Conservation (phyloP, 2,888 invertebrate species). For the Resseliella maxima region DNA sequence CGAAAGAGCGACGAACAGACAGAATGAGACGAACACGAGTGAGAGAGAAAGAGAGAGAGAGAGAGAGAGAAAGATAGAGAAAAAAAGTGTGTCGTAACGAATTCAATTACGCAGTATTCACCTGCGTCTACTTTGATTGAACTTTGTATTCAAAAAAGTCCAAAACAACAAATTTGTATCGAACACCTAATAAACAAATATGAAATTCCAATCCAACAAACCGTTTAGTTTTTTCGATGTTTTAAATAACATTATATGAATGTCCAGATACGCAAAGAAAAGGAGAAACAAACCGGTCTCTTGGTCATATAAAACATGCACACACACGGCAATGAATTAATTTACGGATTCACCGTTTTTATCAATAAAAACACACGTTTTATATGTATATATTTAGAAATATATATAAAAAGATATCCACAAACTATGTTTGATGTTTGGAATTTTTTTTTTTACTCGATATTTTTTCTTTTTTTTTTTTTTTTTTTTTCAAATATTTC, state of each 20-base stretch:
- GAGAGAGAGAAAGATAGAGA: no score
- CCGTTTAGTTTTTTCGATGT: no score
- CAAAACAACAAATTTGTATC: background rate
- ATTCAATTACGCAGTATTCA: slow-evolving; percentile 25
- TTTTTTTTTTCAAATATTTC: no score
- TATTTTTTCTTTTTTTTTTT: no score
- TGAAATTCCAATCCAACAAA: no score
- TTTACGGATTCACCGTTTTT: slow-evolving; percentile 40
- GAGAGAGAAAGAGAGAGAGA: no score
- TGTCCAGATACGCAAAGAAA: background rate
- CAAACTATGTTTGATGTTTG: no score
- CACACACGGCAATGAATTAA: background rate
- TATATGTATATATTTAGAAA: background rate
- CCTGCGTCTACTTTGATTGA: background rate
- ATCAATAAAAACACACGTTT: background rate
- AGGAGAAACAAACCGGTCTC: slow-evolving; percentile 6
- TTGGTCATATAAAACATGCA: background rate
- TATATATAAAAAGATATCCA: background rate
- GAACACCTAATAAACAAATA: no score
- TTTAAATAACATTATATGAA: background rate
- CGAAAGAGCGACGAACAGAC: no score
- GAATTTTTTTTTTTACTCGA: no score
- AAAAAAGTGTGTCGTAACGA: background rate
- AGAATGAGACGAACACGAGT: no score
- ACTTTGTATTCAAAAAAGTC: background rate